Percentiles rank a stretch among this genome's conserved stretches.
These are phyloP conservation scores for Rhadina sibilatrix DNA, from an alignment of 2,113 vertebrate species.

Conservation along the genomic window DNA sequence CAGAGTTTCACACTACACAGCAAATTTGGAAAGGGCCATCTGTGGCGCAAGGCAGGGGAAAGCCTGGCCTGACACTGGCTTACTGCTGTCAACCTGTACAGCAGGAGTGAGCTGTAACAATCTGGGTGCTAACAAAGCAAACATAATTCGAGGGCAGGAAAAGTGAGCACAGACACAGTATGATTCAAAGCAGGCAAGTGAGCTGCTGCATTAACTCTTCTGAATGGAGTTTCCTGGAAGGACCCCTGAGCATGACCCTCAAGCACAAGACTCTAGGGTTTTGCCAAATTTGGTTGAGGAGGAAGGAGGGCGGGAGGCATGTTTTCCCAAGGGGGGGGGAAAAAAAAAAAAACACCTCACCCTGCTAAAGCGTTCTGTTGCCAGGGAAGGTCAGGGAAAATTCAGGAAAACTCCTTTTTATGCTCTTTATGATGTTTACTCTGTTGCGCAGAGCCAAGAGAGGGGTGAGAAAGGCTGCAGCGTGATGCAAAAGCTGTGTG, in stretches of 20 bases:
- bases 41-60: neutral
- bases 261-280: neutral
- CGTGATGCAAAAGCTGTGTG: conserved; percentile 32
- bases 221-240: conserved; percentile 38
- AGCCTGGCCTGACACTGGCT: neutral
- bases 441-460: conserved; percentile 24
- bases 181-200: neutral
- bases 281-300: conserved; percentile 9
- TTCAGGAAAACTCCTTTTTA: conserved; percentile 62
- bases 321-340: neutral
- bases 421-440: conserved; percentile 64
- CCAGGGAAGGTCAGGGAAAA: conserved; percentile 56
- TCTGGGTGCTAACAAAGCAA: neutral
- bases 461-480: conserved; percentile 32
- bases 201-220: neutral
- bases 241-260: neutral
- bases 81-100: neutral
- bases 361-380: conserved; percentile 44
- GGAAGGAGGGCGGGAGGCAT: neutral
- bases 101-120: neutral
- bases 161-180: neutral
- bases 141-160: neutral
- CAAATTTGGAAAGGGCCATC: neutral
- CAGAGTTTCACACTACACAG: rapidly evolving
- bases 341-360: neutral